Evolutionary conservation across 1,140 invertebrate species (phyloP).

Genomic region (Ceratina australensis): DNA sequence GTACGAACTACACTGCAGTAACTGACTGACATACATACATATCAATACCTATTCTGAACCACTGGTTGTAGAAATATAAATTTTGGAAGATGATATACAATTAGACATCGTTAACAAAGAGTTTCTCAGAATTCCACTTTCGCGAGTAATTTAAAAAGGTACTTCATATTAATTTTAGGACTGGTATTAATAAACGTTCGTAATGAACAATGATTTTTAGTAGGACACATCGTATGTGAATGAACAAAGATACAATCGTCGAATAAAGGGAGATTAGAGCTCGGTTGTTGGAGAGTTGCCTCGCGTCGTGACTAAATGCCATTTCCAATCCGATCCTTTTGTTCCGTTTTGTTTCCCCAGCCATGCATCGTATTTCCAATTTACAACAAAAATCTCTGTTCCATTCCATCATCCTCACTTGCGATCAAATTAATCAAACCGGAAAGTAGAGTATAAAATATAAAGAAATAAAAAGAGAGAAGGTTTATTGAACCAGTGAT

Average conservation of each 20-base stretch:
- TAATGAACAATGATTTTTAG: no score
- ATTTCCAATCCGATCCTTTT: constrained; percentile 32
- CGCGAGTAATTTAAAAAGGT: no score
- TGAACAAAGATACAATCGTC: neutral
- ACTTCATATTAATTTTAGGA: no score
- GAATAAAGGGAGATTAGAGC: constrained; percentile 2
- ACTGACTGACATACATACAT: no score
- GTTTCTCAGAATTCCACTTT: no score
- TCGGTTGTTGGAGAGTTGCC: neutral
- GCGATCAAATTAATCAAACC: neutral
- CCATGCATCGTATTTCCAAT: constrained; percentile 24
- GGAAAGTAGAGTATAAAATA: neutral
- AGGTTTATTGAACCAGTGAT: neutral
- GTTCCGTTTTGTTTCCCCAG: constrained; percentile 14
- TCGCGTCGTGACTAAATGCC: constrained; percentile 38
- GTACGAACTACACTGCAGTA: no score
- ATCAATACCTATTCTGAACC: no score
- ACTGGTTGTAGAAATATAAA: no score
- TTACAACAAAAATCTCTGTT: constrained; percentile 4
- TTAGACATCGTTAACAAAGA: no score
- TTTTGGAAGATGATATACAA: no score
- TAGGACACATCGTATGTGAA: no score
- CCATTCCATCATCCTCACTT: neutral
- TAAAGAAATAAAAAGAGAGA: neutral
- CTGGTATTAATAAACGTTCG: no score